Percentiles rank a stretch among this genome's conserved stretches.
Evolutionary conservation across 2,797 vertebrate genomes (phyloP).

Genomic region (Poeciliopsis gracilis): DNA sequence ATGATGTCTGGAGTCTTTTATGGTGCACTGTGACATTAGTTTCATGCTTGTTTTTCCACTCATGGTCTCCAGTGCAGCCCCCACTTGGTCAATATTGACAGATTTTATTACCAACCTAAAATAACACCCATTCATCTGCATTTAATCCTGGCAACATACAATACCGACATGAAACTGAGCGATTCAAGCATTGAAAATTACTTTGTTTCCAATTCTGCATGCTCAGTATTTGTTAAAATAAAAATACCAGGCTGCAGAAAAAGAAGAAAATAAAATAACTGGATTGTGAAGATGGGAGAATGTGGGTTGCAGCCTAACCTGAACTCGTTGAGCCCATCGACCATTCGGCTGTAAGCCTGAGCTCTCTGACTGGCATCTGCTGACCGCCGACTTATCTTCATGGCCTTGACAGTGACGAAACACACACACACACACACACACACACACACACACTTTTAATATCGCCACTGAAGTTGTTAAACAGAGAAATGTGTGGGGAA

Average conservation of each 20-base stretch:
- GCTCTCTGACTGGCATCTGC: constrained; percentile 94
- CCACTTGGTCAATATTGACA: constrained; percentile 4
- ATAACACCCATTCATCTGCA: constrained; percentile 3
- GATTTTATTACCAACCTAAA: neutral
- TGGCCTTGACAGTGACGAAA: constrained; percentile 85
- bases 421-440: neutral
- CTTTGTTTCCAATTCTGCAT: constrained; percentile 13
- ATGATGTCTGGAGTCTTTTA: neutral
- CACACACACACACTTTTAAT: constrained; percentile 42
- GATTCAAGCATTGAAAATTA: constrained; percentile 23
- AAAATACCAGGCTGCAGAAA: neutral
- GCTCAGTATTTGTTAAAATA: neutral
- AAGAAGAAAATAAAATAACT: neutral
- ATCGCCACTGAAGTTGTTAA: constrained; percentile 42
- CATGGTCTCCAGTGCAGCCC: neutral
- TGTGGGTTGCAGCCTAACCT: constrained; percentile 80
- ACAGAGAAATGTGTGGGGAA: constrained; percentile 31
- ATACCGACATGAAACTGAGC: neutral
- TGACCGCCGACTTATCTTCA: constrained; percentile 97
- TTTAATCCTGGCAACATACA: neutral
- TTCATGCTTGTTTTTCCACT: neutral
- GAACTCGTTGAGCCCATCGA: constrained; percentile 97
- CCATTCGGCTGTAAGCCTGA: constrained; percentile 93
- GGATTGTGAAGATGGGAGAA: constrained; percentile 6
- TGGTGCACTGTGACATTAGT: neutral